Conservation (phyloP, 2,888 invertebrate species). For the Helicoverpa assulta region DNA sequence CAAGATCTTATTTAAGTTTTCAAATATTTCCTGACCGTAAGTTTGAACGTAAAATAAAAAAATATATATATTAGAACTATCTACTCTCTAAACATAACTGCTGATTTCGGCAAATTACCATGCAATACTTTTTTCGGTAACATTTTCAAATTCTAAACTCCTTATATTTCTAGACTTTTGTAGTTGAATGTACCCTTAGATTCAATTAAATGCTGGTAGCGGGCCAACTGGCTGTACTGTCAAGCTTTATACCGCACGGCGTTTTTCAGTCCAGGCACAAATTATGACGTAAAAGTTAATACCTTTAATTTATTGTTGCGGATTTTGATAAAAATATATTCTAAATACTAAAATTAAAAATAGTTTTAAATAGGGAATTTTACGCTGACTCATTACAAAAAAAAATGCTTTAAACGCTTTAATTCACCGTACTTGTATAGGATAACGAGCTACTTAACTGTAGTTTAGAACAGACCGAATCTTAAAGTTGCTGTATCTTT, state of each 20-base stretch:
- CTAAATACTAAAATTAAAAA: not conserved
- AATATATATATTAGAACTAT: no score
- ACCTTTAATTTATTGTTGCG: slow-evolving; percentile 31
- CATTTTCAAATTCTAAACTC: not conserved
- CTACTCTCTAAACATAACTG: no score
- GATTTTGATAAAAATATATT: slow-evolving; percentile 1
- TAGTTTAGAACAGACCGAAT: no score
- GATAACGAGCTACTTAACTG: no score
- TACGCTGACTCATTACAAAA: not conserved
- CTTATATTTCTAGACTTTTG: slow-evolving; percentile 7
- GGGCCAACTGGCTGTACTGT: slow-evolving; percentile 50
- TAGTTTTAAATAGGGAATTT: not conserved
- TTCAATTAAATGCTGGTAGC: slow-evolving; percentile 55
- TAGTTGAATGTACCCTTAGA: slow-evolving; percentile 39
- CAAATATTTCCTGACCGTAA: no score
- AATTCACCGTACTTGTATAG: no score
- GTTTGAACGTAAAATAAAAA: no score
- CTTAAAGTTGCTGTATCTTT: no score
- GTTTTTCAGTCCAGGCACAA: slow-evolving; percentile 34
- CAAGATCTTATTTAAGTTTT: no score
- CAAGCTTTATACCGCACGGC: slow-evolving; percentile 25
- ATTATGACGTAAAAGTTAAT: slow-evolving; percentile 33
- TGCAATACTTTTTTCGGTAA: no score
- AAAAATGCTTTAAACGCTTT: no score
- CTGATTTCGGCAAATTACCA: no score